Conservation (phyloP, 2,113 vertebrate species). For the Archocentrus centrarchus region DNA sequence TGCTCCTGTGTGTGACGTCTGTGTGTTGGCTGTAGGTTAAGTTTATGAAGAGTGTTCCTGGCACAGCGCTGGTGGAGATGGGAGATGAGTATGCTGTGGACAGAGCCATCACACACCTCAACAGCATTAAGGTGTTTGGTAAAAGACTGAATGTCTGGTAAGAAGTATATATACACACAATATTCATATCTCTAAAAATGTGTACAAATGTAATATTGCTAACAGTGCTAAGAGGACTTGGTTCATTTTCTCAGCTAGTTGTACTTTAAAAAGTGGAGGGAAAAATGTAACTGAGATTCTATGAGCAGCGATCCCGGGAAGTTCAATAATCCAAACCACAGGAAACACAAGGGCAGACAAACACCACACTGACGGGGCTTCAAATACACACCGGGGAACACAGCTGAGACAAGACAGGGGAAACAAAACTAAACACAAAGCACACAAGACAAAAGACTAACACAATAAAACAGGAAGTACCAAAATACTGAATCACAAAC, state of each 20-base stretch:
- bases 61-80: constrained; percentile 96
- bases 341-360: too few species aligned
- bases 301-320: too few species aligned
- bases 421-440: too few species aligned
- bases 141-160: constrained; percentile 98
- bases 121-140: constrained; percentile 95
- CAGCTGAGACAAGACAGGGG: too few species aligned
- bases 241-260: background rate
- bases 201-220: background rate
- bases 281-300: background rate
- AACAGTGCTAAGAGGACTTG: background rate
- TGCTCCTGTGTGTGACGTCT: background rate
- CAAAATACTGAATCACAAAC: too few species aligned
- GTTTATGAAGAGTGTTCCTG: constrained; percentile 99
- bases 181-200: background rate
- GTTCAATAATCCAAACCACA: too few species aligned
- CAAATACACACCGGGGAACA: too few species aligned
- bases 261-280: background rate
- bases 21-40: constrained; percentile 84
- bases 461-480: too few species aligned
- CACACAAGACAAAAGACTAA: too few species aligned
- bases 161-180: constrained; percentile 37
- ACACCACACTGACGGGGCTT: too few species aligned
- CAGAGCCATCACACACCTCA: constrained; percentile 96
- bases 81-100: constrained; percentile 97